Percentiles rank a stretch among this genome's conserved stretches.
phyloP scores from a whole-genome alignment of 2,888 invertebrate species.

The Cantharis flavilabris region DNA sequence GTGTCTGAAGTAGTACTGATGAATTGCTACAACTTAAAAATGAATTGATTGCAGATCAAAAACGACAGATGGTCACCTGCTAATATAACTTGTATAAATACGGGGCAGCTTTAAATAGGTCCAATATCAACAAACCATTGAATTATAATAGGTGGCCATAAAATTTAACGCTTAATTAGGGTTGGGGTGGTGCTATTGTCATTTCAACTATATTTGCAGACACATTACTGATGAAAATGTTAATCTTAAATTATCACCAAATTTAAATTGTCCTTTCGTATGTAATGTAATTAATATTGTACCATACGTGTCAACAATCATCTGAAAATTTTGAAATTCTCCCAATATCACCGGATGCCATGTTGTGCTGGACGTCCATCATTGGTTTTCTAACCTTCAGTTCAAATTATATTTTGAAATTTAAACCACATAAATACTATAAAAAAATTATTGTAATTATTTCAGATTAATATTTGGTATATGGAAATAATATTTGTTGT shows the following conservation, averaged over 20 bases:
- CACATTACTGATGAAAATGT: slow-evolving; percentile 24
- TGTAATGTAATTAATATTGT: neutral
- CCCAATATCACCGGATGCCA: neutral
- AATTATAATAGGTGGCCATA: slow-evolving; percentile 39
- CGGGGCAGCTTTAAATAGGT: slow-evolving; percentile 33
- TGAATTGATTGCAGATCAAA: slow-evolving; percentile 18
- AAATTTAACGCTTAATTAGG: slow-evolving; percentile 38
- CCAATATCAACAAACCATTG: slow-evolving; percentile 43
- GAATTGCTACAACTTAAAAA: slow-evolving; percentile 27
- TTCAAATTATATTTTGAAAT: too few species aligned
- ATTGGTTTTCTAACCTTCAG: too few species aligned
- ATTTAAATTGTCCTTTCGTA: neutral
- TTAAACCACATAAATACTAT: too few species aligned
- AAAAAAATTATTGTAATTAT: too few species aligned
- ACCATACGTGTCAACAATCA: neutral
- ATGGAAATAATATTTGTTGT: too few species aligned
- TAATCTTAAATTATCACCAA: slow-evolving; percentile 15
- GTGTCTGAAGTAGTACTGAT: slow-evolving; percentile 11
- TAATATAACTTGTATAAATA: slow-evolving; percentile 40
- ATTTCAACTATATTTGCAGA: slow-evolving; percentile 30
- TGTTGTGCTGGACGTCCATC: too few species aligned
- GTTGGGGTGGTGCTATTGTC: slow-evolving; percentile 33
- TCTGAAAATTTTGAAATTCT: neutral
- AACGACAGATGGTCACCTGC: slow-evolving; percentile 43
- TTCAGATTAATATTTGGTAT: too few species aligned